A percentile compares a stretch with the other conserved stretches of the same genome.
Evolutionary conservation across 1,140 invertebrate species (phyloP).

Genomic region (Trichonephila inaurata): DNA sequence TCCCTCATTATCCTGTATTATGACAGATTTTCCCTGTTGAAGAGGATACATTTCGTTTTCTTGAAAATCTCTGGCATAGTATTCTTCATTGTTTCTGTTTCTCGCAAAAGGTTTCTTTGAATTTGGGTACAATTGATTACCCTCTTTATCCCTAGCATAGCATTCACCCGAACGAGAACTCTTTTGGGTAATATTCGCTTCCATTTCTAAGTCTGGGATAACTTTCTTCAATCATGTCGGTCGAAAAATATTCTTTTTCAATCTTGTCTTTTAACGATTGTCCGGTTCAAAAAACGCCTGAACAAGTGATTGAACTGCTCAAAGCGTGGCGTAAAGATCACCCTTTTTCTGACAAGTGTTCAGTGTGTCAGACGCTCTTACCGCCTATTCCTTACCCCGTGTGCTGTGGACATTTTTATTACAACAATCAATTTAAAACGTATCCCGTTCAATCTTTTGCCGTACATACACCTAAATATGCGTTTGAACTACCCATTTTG

Average conservation of each 20-base stretch:
- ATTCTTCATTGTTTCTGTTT: neutral
- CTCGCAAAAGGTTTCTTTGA: neutral
- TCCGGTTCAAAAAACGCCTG: neutral
- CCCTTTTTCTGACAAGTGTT: no score
- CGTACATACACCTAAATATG: neutral
- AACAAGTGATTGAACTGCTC: neutral
- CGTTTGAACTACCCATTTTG: neutral
- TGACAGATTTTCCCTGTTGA: neutral
- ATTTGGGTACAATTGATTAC: conserved; percentile 6
- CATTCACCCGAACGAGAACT: neutral
- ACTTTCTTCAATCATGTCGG: neutral
- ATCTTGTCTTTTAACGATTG: neutral
- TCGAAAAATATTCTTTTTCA: neutral
- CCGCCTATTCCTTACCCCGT: no score
- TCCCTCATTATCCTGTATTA: neutral
- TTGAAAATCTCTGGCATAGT: neutral
- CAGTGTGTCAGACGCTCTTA: no score
- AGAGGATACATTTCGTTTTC: conserved; percentile 14
- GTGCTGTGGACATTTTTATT: no score
- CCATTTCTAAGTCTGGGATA: conserved; percentile 33
- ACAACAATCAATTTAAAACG: no score
- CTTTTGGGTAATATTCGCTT: neutral
- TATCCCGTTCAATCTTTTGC: conserved; percentile 40
- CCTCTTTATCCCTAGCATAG: neutral
- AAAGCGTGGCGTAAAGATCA: conserved; percentile 32